Evolutionary conservation across 2,888 invertebrate species (phyloP).

Genomic region (Steinernema hermaphroditum): DNA sequence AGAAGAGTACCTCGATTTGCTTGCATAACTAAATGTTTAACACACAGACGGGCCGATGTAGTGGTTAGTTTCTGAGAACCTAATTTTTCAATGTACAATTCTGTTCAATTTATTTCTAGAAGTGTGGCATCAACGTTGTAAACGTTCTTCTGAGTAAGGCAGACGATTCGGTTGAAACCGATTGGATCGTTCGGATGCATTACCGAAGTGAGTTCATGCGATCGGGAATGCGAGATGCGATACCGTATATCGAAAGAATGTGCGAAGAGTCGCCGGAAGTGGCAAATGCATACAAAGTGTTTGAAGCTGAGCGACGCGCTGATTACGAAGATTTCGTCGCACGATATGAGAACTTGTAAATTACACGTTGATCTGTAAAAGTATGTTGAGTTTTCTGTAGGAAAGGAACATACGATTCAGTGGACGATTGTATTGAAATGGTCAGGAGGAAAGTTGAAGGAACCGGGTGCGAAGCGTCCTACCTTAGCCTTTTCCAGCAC

Average conservation of each 20-base stretch:
- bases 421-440: slow-evolving; percentile 50
- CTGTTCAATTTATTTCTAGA: no score
- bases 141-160: slow-evolving; percentile 8
- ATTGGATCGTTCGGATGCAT: slow-evolving; percentile 2
- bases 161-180: background rate
- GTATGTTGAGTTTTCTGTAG: no score
- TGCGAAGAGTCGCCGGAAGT: background rate
- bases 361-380: no score
- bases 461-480: slow-evolving; percentile 42
- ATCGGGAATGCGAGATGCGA: slow-evolving; percentile 3
- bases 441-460: slow-evolving; percentile 42
- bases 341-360: slow-evolving; percentile 42
- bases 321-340: slow-evolving; percentile 40
- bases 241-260: background rate
- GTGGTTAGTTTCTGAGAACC: background rate
- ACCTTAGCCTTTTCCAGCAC: slow-evolving; percentile 50
- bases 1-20: slow-evolving; percentile 6
- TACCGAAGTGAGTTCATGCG: slow-evolving; percentile 6
- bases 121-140: slow-evolving; percentile 6
- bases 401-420: slow-evolving; percentile 48
- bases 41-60: background rate
- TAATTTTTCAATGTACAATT: no score
- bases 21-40: slow-evolving; percentile 3
- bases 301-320: background rate
- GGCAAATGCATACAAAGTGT: background rate